These are phyloP conservation scores for Pycnomerus fuliginosus DNA, from an alignment of 2,888 invertebrate genomes.

Conservation along the genomic window DNA sequence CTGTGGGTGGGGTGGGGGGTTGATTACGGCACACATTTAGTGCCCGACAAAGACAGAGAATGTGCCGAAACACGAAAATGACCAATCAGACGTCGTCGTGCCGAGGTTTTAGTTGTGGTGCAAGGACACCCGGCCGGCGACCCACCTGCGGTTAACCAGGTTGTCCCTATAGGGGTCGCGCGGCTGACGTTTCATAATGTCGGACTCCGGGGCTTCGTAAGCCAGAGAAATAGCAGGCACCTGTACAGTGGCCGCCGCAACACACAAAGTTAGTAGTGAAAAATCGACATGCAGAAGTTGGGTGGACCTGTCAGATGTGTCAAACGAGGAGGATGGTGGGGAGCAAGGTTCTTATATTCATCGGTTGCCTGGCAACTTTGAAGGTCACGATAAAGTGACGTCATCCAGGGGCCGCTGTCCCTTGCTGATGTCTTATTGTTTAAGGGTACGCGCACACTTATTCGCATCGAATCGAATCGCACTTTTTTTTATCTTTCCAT, in stretches of 20 bases:
- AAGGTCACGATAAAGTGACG: too few species aligned
- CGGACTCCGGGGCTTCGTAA: slow-evolving; percentile 98
- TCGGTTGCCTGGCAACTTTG: too few species aligned
- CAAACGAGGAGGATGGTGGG: slow-evolving; percentile 35
- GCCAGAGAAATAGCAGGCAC: slow-evolving; percentile 99
- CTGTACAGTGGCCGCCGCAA: slow-evolving; percentile 76
- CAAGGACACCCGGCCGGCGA: slow-evolving; percentile 50
- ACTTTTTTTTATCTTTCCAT: too few species aligned
- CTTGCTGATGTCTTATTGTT: too few species aligned
- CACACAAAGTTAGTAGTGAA: slow-evolving; percentile 46
- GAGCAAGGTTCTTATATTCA: too few species aligned
- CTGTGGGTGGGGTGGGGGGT: slow-evolving; percentile 3
- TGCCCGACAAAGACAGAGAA: slow-evolving; percentile 2
- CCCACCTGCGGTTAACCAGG: slow-evolving; percentile 98
- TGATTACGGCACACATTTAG: slow-evolving; percentile 7
- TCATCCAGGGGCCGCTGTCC: too few species aligned
- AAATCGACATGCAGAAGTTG: slow-evolving; percentile 45
- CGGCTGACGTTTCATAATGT: slow-evolving; percentile 99
- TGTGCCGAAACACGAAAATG: slow-evolving; percentile 13
- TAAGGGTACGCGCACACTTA: too few species aligned
- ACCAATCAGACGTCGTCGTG: too few species aligned
- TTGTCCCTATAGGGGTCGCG: slow-evolving; percentile 97
- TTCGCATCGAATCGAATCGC: too few species aligned
- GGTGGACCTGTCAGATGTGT: slow-evolving; percentile 35
- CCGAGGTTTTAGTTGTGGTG: slow-evolving; percentile 51